Conservation (phyloP, 1,140 invertebrate species). For the Mylabris phalerata region DNA sequence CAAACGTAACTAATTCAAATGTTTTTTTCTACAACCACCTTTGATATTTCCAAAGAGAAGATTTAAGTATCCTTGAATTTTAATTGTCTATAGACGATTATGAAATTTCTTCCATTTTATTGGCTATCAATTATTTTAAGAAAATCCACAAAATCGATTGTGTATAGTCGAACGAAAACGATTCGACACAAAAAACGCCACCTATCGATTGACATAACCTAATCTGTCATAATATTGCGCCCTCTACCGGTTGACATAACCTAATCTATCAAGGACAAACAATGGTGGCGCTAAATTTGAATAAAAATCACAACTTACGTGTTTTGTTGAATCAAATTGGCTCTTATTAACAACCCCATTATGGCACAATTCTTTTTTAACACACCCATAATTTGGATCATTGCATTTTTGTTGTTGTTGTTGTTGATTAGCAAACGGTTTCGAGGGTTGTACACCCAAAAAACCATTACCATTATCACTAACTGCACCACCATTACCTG, state of each 20-base stretch:
- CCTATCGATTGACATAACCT: too few species aligned
- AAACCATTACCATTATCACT: slow-evolving; percentile 19
- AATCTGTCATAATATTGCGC: too few species aligned
- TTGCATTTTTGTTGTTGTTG: slow-evolving; percentile 36
- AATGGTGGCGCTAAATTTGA: too few species aligned
- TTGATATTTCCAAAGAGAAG: background rate
- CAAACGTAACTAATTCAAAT: too few species aligned
- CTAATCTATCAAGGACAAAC: too few species aligned
- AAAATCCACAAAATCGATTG: too few species aligned
- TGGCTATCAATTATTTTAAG: background rate
- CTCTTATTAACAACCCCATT: slow-evolving; percentile 43
- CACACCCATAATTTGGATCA: slow-evolving; percentile 50
- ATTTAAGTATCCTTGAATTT: background rate
- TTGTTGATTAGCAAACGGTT: slow-evolving; percentile 12
- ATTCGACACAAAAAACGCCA: too few species aligned
- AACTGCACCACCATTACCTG: background rate
- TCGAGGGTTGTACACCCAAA: slow-evolving; percentile 31
- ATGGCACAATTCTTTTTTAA: slow-evolving; percentile 47
- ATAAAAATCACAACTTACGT: too few species aligned
- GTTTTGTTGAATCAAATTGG: too few species aligned
- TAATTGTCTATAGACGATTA: background rate
- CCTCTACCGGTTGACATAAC: too few species aligned
- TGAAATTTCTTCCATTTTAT: background rate
- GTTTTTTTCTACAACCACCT: background rate
- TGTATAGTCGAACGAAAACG: too few species aligned